Percentiles rank a stretch among this genome's conserved stretches.
phyloP scores from a whole-genome alignment of 2,113 vertebrate species.

The Saguinus imperator region DNA sequence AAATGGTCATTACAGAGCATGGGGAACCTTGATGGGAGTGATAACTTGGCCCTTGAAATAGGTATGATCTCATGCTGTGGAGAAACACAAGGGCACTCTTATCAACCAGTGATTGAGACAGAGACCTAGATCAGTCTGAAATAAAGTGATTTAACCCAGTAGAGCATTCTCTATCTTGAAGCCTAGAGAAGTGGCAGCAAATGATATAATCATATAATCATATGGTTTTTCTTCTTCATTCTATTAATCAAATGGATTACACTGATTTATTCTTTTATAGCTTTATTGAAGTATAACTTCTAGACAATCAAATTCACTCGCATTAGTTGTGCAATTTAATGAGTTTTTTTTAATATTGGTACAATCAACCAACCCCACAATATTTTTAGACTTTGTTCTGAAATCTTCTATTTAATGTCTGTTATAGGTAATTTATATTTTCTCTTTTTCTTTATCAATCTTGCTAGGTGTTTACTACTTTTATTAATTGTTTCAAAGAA shows the following conservation, averaged over 20 bases:
- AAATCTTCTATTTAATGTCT: neutral
- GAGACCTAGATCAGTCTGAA: neutral
- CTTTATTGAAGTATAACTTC: neutral
- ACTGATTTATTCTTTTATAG: neutral
- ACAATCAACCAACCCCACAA: neutral
- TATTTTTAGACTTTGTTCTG: neutral
- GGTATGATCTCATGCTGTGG: accelerated
- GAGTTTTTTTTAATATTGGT: neutral
- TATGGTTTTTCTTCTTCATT: neutral
- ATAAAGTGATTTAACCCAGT: neutral
- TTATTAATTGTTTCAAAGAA: neutral
- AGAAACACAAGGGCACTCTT: neutral
- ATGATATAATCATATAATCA: neutral
- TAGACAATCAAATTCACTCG: neutral
- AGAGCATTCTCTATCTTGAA: neutral
- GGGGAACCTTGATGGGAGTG: neutral
- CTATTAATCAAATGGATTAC: neutral
- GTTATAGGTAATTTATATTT: neutral
- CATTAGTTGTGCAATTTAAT: neutral
- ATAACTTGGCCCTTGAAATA: neutral
- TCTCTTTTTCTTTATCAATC: neutral
- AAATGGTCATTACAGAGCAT: neutral
- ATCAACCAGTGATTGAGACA: neutral
- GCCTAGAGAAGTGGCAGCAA: neutral
- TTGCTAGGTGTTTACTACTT: neutral